Evolutionary conservation across 1,140 invertebrate genomes (phyloP).

Genomic region (Tenebrio molitor): DNA sequence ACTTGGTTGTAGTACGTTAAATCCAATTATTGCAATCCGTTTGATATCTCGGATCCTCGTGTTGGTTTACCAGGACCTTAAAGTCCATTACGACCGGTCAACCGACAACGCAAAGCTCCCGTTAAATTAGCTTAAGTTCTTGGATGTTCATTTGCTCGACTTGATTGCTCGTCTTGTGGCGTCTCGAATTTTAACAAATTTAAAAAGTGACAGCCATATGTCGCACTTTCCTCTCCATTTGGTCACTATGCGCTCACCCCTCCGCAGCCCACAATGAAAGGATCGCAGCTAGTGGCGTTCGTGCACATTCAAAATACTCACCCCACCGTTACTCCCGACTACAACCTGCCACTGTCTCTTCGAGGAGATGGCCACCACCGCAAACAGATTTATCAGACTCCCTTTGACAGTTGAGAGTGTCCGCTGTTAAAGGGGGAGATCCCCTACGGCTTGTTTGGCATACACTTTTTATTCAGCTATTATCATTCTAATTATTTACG

Average conservation of each 20-base stretch:
- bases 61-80: constrained; percentile 46
- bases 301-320: constrained; percentile 44
- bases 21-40: constrained; percentile 45
- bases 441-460: constrained; percentile 55
- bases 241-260: constrained; percentile 48
- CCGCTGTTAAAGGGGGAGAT: constrained; percentile 53
- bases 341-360: constrained; percentile 58
- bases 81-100: constrained; percentile 44
- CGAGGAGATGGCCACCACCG: constrained; percentile 57
- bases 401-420: constrained; percentile 59
- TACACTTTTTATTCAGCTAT: constrained; percentile 62
- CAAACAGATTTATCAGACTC: constrained; percentile 60
- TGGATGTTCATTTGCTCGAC: constrained; percentile 1
- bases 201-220: constrained; percentile 41
- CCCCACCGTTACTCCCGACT: constrained; percentile 47
- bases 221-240: constrained; percentile 45
- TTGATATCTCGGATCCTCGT: constrained; percentile 38
- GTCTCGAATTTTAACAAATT: not conserved
- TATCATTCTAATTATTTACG: constrained; percentile 63
- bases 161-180: not conserved
- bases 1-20: constrained; percentile 45
- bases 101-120: constrained; percentile 32
- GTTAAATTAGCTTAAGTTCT: constrained; percentile 41
- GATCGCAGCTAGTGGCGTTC: constrained; percentile 19
- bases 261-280: constrained; percentile 48